Evolutionary conservation across 2,888 invertebrate species (phyloP), one percentile per base, ranked within the genome.

Genomic region (Fragum whitleyi): DNA sequence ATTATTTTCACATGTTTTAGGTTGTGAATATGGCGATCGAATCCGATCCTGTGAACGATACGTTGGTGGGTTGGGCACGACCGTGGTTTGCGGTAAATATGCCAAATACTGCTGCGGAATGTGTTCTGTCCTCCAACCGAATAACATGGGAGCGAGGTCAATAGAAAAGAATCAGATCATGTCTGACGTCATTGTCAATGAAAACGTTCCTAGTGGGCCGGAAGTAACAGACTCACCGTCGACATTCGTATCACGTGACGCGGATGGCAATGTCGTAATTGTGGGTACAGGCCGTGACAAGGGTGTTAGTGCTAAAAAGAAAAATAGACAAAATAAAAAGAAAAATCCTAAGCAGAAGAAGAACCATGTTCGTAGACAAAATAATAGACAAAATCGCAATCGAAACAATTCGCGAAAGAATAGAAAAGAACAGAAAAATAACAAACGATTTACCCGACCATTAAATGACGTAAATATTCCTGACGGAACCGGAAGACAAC

Each of bases 1-100:
- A n/a, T n/a, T n/a, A n/a, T n/a, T 26, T 69, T 29, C 42, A 61
- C 47, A 47, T 51, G 39, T 80, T 78, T 0, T 74, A 91, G 91
- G 86, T 9, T 91, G 91, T 74, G 88, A 90, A 39, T 91, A 88
- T 62, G 91, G 91, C 0, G 90, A 91, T 74, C 68, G 88, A 62
- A 89, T 87, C 14, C 61, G 85, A 29, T 85, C 85, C 3, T 89
- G 89, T 77, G 77, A 85, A 21, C 51, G 79, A 16, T 82, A 81
- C 28, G 42, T 77, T 23, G 62, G 73, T 1, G 69, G 74, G 9
- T 72, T 82, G 6, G 85, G 85, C 3, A 21, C 36, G 26, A 47
- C 55, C 0, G 28, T 62, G 51, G 77, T 85, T n/a, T 79, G 85
- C 32, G 28, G 57, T 5, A 68, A 71, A n/a, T 85, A 85, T 75